A percentile compares a stretch with the other conserved stretches of the same genome.
phyloP scores from a whole-genome alignment of 1,140 invertebrate genomes.

The Lithobius niger region DNA sequence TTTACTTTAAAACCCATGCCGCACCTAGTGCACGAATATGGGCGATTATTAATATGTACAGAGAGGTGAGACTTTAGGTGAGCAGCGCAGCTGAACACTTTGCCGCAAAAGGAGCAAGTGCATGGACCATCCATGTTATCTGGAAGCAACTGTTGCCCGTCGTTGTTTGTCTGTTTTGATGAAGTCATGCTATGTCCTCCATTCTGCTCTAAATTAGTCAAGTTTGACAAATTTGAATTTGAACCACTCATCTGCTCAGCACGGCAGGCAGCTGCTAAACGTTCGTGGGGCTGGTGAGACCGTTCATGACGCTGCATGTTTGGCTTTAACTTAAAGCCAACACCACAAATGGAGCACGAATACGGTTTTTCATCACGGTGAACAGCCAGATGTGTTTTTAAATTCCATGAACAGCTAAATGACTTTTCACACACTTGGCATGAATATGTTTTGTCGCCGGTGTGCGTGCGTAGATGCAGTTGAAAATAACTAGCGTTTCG shows the following conservation, averaged over 20 bases:
- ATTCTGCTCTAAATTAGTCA: not conserved
- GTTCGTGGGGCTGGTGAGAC: not conserved
- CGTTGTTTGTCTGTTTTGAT: not conserved
- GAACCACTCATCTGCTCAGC: not conserved
- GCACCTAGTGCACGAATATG: not conserved
- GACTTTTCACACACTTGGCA: not conserved
- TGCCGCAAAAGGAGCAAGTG: not conserved
- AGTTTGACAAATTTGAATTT: not conserved
- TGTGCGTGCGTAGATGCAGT: not conserved
- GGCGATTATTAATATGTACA: not conserved
- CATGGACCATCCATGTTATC: not conserved
- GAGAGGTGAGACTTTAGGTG: not conserved
- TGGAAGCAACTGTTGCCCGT: not conserved
- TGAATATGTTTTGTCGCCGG: slow-evolving; percentile 2
- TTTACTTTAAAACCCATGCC: slow-evolving; percentile 5
- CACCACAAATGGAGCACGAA: not conserved
- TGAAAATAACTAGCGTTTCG: slow-evolving; percentile 5
- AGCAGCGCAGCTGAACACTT: not conserved
- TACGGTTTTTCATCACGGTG: slow-evolving; percentile 1
- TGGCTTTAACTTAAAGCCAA: slow-evolving; percentile 4
- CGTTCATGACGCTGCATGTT: slow-evolving; percentile 6
- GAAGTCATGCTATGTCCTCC: not conserved
- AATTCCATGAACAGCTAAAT: slow-evolving; percentile 5
- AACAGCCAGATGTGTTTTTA: slow-evolving; percentile 3
- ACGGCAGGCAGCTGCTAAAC: not conserved